Evolutionary conservation across 2,113 vertebrate genomes (phyloP).

Genomic region (Tetraodon nigroviridis): DNA sequence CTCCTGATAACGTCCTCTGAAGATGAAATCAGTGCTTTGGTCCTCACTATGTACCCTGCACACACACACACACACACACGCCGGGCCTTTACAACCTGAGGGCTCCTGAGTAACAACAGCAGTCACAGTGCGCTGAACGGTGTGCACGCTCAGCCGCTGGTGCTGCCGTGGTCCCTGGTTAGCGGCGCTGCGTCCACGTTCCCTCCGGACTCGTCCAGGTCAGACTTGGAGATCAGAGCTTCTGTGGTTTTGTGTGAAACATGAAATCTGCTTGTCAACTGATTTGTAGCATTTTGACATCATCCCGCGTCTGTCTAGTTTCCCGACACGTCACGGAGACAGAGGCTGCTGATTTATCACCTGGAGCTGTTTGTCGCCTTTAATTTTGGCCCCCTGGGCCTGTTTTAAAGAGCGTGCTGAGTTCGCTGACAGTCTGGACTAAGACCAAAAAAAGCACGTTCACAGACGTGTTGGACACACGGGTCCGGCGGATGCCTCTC

Average conservation of each 20-base stretch:
- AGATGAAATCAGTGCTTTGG: no score
- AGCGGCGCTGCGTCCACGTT: slow-evolving; percentile 30
- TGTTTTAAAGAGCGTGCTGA: not conserved
- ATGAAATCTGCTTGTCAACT: slow-evolving; percentile 30
- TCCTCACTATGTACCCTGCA: no score
- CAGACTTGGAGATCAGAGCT: not conserved
- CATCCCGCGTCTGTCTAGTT: not conserved
- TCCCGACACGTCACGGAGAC: not conserved
- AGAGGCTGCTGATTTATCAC: slow-evolving; percentile 46
- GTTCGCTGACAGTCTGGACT: slow-evolving; percentile 9
- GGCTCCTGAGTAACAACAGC: slow-evolving; percentile 19
- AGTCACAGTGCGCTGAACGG: slow-evolving; percentile 38
- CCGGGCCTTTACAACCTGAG: slow-evolving; percentile 46
- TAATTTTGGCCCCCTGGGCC: slow-evolving; percentile 23
- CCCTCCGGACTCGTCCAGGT: slow-evolving; percentile 3
- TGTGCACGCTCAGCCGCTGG: slow-evolving; percentile 14
- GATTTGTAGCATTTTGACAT: slow-evolving; percentile 21
- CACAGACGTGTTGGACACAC: slow-evolving; percentile 9
- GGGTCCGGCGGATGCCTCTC: slow-evolving; percentile 17
- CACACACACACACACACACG: slow-evolving; percentile 39
- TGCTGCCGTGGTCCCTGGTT: slow-evolving; percentile 7
- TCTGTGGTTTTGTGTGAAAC: slow-evolving; percentile 21
- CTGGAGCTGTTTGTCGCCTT: slow-evolving; percentile 28
- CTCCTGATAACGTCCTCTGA: no score
- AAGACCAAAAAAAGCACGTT: not conserved